These are phyloP conservation scores for Cyclina sinensis DNA, from an alignment of 1,140 invertebrate genomes.

Conservation along the genomic window DNA sequence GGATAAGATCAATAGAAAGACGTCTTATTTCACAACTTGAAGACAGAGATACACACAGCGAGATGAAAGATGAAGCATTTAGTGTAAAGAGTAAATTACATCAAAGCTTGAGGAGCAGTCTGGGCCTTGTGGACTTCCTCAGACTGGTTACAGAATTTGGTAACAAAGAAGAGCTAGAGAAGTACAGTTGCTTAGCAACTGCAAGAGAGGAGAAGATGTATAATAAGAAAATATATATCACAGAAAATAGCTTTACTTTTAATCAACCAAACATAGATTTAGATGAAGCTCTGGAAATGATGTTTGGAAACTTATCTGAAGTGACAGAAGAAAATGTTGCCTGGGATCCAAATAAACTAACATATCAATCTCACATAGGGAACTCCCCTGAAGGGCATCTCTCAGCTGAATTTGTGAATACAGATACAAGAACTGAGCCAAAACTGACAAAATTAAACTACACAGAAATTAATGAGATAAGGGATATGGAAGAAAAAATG, in stretches of 20 bases:
- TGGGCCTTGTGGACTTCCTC: conserved; percentile 45
- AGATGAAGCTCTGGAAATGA: conserved; percentile 14
- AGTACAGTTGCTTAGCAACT: not conserved
- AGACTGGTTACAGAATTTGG: conserved; percentile 61
- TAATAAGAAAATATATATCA: not conserved
- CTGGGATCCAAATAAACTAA: conserved; percentile 45
- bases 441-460: not conserved
- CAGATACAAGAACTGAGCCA: not conserved
- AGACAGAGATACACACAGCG: conserved; percentile 24
- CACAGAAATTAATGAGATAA: conserved; percentile 28
- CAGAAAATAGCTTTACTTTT: conserved; percentile 24
- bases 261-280: conserved; percentile 25
- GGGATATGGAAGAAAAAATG: not conserved
- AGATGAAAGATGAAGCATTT: conserved; percentile 49
- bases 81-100: conserved; percentile 47
- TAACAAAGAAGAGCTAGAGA: conserved; percentile 27
- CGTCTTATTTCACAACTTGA: conserved; percentile 47
- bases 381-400: not conserved
- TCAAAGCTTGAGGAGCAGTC: conserved; percentile 21
- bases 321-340: conserved; percentile 22
- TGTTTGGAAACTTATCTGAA: conserved; percentile 62
- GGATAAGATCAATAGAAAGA: conserved; percentile 24
- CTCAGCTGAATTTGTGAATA: not conserved
- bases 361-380: not conserved
- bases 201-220: conserved; percentile 16